Evolutionary conservation across 2,797 vertebrate species (phyloP).

Genomic region (Lithobates pipiens): DNA sequence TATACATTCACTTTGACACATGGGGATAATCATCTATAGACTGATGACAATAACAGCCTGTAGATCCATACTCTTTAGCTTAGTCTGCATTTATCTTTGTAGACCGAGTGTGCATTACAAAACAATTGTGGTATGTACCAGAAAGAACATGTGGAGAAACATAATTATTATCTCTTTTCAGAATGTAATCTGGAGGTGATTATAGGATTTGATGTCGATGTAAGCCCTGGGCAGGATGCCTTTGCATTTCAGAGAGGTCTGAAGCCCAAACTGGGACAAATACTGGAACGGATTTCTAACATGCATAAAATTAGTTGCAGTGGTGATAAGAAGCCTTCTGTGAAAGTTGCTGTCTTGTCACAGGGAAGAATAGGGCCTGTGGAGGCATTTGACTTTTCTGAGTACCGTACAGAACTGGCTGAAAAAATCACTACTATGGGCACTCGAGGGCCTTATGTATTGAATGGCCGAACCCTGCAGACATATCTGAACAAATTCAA

Average conservation of each 20-base stretch:
- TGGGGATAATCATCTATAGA: too few species aligned
- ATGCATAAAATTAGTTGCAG: constrained; percentile 88
- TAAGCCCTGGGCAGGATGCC: constrained; percentile 76
- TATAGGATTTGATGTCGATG: constrained; percentile 89
- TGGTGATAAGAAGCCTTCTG: constrained; percentile 76
- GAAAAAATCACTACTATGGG: constrained; percentile 80
- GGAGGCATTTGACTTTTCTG: constrained; percentile 84
- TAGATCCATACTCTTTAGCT: too few species aligned
- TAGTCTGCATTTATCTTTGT: too few species aligned
- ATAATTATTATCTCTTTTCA: constrained; percentile 65
- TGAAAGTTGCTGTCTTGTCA: constrained; percentile 86
- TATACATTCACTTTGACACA: too few species aligned
- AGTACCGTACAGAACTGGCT: constrained; percentile 79
- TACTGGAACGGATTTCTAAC: constrained; percentile 87
- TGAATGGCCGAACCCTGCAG: constrained; percentile 83
- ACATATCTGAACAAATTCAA: constrained; percentile 84
- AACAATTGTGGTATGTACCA: neutral
- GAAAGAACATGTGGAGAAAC: neutral
- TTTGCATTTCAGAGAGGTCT: constrained; percentile 85
- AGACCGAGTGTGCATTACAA: neutral
- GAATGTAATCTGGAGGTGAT: constrained; percentile 90
- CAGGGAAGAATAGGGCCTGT: constrained; percentile 77
- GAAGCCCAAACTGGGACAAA: constrained; percentile 79
- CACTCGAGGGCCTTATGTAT: constrained; percentile 82
- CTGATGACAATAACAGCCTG: too few species aligned